Evolutionary conservation across 1,140 invertebrate species (phyloP).

Genomic region (Microplitis mediator): DNA sequence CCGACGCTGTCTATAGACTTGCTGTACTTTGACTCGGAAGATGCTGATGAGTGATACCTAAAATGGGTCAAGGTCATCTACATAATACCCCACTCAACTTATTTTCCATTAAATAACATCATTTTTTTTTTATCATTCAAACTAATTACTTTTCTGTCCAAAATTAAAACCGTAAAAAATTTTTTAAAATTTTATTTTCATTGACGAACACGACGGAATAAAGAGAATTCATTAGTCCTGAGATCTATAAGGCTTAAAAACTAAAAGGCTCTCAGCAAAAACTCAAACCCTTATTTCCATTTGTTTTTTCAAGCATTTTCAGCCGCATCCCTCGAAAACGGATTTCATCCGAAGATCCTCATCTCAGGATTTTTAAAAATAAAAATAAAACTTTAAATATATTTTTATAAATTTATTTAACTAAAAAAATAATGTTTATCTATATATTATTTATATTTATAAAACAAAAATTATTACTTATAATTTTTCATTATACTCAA

Average conservation of each 20-base stretch:
- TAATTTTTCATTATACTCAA: conserved; percentile 20
- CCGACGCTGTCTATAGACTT: conserved; percentile 19
- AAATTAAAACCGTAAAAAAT: too few species aligned
- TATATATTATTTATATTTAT: not conserved
- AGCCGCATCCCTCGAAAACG: not conserved
- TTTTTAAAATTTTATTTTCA: not conserved
- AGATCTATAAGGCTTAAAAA: conserved; percentile 51
- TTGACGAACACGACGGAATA: not conserved
- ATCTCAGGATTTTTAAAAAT: too few species aligned
- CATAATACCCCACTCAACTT: conserved; percentile 38
- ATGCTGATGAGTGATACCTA: conserved; percentile 48
- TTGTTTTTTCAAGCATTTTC: conserved; percentile 21
- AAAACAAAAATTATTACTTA: not conserved
- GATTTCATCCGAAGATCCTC: too few species aligned
- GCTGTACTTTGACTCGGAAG: conserved; percentile 48
- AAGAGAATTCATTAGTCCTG: conserved; percentile 52
- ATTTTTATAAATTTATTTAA: not conserved
- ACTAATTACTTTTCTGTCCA: not conserved
- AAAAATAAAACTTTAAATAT: not conserved
- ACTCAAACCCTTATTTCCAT: conserved; percentile 25
- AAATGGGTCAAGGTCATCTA: conserved; percentile 51
- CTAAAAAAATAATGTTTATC: too few species aligned
- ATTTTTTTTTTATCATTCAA: not conserved
- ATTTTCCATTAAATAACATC: not conserved
- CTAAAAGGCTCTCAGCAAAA: conserved; percentile 55